A percentile compares a stretch with the other conserved stretches of the same genome.
phyloP scores from a whole-genome alignment of 2,113 vertebrate species.

The Terrapene triunguis region DNA sequence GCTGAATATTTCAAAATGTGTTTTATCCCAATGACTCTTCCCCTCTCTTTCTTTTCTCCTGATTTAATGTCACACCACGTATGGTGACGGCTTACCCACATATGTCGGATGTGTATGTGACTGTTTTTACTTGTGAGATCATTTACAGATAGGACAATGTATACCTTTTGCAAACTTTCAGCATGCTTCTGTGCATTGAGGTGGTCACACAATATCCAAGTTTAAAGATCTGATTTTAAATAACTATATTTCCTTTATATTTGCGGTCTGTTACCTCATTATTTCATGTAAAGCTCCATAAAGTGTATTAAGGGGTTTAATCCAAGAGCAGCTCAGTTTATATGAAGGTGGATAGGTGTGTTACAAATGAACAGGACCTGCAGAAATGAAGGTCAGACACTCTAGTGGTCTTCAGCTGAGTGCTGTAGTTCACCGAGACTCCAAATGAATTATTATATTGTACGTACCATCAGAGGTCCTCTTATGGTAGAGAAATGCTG shows the following conservation, averaged over 20 bases:
- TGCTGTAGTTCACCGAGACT: neutral
- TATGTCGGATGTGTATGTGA: neutral
- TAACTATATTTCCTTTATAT: neutral
- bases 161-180: constrained; percentile 12
- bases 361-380: neutral
- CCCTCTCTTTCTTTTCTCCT: neutral
- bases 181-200: neutral
- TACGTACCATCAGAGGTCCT: neutral
- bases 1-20: constrained; percentile 23
- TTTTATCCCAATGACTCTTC: neutral
- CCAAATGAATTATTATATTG: neutral
- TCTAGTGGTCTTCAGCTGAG: neutral
- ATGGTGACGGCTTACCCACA: neutral
- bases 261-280: neutral
- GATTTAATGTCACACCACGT: neutral
- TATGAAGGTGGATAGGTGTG: neutral
- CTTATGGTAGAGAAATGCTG: neutral
- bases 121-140: neutral
- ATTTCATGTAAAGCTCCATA: neutral
- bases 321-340: neutral
- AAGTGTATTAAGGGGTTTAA: constrained; percentile 2
- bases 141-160: neutral
- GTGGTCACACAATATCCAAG: neutral
- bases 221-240: constrained; percentile 26
- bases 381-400: neutral